Conservation (phyloP, 1,140 invertebrate species). For the roundworm (Caenorhabditis elegans) region DNA sequence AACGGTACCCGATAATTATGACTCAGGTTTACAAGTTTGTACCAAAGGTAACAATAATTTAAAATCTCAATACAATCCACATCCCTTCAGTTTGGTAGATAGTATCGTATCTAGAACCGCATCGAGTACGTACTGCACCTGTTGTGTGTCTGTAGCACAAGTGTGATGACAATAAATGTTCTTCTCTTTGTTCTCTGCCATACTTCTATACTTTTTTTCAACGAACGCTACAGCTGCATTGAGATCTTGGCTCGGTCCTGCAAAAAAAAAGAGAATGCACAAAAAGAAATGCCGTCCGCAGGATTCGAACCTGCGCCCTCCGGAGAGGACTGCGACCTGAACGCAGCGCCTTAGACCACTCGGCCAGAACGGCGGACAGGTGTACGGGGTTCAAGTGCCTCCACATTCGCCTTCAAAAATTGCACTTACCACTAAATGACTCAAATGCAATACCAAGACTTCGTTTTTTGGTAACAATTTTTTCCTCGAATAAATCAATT, state of each 20-base stretch:
- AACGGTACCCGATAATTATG: background rate
- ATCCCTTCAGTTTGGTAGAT: slow-evolving; percentile 61
- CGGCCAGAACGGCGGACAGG: slow-evolving; percentile 74
- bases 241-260: slow-evolving; percentile 52
- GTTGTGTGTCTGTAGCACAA: slow-evolving; percentile 60
- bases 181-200: slow-evolving; percentile 39
- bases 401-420: background rate
- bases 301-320: slow-evolving; percentile 62
- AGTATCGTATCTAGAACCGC: slow-evolving; percentile 59
- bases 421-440: slow-evolving; percentile 52
- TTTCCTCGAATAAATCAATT: slow-evolving; percentile 70
- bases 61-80: slow-evolving; percentile 57
- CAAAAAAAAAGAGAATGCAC: background rate
- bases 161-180: slow-evolving; percentile 59
- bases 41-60: no score
- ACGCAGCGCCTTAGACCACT: slow-evolving; percentile 88
- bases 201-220: slow-evolving; percentile 61
- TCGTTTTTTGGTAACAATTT: slow-evolving; percentile 65
- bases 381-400: background rate
- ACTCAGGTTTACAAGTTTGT: no score
- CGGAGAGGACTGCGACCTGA: slow-evolving; percentile 80
- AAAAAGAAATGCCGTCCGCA: slow-evolving; percentile 47
- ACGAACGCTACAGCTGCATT: slow-evolving; percentile 55
- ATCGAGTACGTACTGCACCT: slow-evolving; percentile 61
- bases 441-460: slow-evolving; percentile 47